Percentiles rank a stretch among this genome's conserved stretches.
phyloP scores from a whole-genome alignment of 1,140 invertebrate species.

The Lasioglossum baleicum region DNA sequence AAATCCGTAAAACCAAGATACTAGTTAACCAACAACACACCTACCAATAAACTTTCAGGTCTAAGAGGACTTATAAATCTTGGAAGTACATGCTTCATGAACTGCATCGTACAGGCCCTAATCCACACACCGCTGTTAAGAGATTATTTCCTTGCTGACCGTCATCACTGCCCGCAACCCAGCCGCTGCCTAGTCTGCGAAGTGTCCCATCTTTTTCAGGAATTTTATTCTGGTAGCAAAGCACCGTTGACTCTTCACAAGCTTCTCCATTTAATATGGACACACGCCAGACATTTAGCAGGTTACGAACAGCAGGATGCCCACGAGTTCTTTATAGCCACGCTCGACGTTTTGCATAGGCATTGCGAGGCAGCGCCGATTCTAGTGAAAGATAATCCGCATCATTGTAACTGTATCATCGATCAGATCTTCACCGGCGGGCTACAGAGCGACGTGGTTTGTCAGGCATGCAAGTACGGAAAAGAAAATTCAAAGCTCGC shows the following conservation, averaged over 20 bases:
- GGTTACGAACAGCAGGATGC: conserved; percentile 99
- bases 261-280: conserved; percentile 97
- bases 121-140: conserved; percentile 96
- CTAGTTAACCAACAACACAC: too few species aligned
- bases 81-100: conserved; percentile 99
- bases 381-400: conserved; percentile 81
- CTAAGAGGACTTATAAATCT: conserved; percentile 96
- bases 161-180: conserved; percentile 89
- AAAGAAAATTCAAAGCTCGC: neutral
- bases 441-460: conserved; percentile 97
- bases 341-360: conserved; percentile 94
- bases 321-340: conserved; percentile 99
- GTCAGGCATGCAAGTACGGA: conserved; percentile 93
- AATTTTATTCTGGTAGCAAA: conserved; percentile 96
- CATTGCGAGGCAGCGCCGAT: conserved; percentile 83
- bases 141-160: conserved; percentile 97
- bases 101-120: conserved; percentile 97
- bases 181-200: conserved; percentile 95
- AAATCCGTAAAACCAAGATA: neutral
- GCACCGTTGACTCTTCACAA: conserved; percentile 93
- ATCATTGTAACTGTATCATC: conserved; percentile 97
- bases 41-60: conserved; percentile 81
- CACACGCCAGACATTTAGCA: conserved; percentile 95
- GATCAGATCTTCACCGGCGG: conserved; percentile 98
- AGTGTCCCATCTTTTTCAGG: conserved; percentile 91